Percentiles rank a stretch among this genome's conserved stretches.
Conservation (phyloP, 2,888 invertebrate genomes). For the Nymphalis urticae region DNA sequence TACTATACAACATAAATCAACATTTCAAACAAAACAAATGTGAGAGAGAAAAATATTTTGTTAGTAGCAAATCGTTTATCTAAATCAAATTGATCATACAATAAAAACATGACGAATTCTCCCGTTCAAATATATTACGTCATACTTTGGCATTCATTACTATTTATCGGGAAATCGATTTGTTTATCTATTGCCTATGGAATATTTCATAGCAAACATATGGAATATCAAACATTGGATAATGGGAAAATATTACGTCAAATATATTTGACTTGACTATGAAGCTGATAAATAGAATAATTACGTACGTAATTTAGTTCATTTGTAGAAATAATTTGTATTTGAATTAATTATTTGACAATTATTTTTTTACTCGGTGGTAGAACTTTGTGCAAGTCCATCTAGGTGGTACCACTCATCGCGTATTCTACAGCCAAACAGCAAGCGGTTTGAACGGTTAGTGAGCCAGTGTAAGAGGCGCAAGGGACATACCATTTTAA, state of each 20-base stretch:
- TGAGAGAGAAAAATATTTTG: neutral
- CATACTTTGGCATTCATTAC: constrained; percentile 21
- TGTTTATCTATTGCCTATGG: constrained; percentile 18
- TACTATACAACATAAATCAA: neutral
- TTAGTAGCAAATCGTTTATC: neutral
- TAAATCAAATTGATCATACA: constrained; percentile 7
- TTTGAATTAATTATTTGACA: neutral
- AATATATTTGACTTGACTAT: too few species aligned
- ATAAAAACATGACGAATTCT: constrained; percentile 12
- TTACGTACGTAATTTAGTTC: too few species aligned
- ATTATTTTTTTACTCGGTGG: too few species aligned
- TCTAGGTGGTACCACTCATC: too few species aligned
- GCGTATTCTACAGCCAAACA: too few species aligned
- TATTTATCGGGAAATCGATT: constrained; percentile 26
- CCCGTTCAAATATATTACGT: constrained; percentile 17
- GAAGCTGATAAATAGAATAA: too few species aligned
- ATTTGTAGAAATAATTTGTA: too few species aligned
- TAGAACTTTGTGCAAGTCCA: too few species aligned
- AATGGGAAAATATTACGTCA: neutral
- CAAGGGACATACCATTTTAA: too few species aligned
- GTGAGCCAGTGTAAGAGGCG: too few species aligned
- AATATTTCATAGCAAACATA: constrained; percentile 11
- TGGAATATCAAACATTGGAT: constrained; percentile 2
- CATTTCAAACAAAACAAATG: neutral
- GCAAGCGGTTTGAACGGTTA: too few species aligned